These are phyloP conservation scores for Physocephala rufipes DNA, from an alignment of 2,888 invertebrate species.

Conservation along the genomic window DNA sequence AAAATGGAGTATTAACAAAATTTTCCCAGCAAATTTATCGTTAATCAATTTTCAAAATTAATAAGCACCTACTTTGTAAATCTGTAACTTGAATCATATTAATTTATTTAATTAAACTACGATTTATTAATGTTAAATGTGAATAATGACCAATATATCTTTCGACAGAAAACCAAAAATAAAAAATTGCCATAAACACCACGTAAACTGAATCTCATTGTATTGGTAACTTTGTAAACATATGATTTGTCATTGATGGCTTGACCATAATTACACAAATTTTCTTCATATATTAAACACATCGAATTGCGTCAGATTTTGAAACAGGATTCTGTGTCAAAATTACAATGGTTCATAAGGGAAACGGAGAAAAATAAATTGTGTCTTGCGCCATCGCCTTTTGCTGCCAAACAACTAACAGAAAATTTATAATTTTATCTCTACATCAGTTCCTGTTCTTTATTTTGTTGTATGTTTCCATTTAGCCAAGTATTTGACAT, in stretches of 20 bases:
- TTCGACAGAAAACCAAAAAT: conserved; percentile 15
- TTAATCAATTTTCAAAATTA: background rate
- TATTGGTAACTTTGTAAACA: conserved; percentile 36
- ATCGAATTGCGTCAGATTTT: too few relatives aligned
- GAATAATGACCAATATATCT: conserved; percentile 23
- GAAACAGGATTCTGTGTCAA: too few relatives aligned
- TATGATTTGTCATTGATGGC: conserved; percentile 45
- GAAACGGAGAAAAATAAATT: too few relatives aligned
- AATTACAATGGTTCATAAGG: too few relatives aligned
- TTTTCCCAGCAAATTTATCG: background rate
- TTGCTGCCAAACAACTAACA: too few relatives aligned
- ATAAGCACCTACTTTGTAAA: conserved; percentile 77
- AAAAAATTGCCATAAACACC: conserved; percentile 42
- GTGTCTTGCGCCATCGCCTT: too few relatives aligned
- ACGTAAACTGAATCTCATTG: conserved; percentile 53
- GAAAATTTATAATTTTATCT: too few relatives aligned
- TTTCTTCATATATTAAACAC: too few relatives aligned
- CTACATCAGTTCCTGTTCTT: too few relatives aligned
- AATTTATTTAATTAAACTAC: conserved; percentile 4
- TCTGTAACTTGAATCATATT: conserved; percentile 87
- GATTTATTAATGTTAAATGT: conserved; percentile 5
- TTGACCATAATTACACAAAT: too few relatives aligned
- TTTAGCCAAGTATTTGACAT: too few relatives aligned
- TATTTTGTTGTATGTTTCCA: too few relatives aligned
- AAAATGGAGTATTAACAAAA: background rate